Percentiles rank a stretch among this genome's conserved stretches.
Conservation (phyloP, 2,113 vertebrate genomes). For the Potamarius usumacintae region DNA sequence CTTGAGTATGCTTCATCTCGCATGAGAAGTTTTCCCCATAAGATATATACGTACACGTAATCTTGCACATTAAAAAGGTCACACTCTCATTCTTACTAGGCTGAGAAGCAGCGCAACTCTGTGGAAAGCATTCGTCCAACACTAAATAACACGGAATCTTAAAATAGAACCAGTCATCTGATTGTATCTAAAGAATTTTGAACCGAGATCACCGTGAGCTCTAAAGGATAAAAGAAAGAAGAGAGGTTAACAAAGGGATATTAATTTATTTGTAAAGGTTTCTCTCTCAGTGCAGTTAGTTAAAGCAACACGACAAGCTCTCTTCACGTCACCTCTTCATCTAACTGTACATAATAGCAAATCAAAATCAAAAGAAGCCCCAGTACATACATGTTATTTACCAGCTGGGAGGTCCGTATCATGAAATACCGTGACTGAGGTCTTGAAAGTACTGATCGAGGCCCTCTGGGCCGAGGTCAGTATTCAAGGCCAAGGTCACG, state of each 20-base stretch:
- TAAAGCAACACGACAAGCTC: background rate
- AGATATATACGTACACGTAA: background rate
- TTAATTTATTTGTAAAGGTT: no score
- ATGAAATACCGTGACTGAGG: no score
- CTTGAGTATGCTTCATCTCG: background rate
- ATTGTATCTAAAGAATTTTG: slow-evolving; percentile 8
- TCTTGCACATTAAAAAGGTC: background rate
- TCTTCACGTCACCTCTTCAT: background rate
- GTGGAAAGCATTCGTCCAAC: background rate
- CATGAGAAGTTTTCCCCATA: background rate
- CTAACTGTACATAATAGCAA: background rate
- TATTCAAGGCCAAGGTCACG: no score
- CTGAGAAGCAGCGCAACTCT: background rate
- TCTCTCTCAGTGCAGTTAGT: background rate
- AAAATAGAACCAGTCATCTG: background rate
- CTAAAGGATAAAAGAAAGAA: background rate
- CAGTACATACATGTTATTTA: no score
- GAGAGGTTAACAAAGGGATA: background rate
- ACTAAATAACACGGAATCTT: background rate
- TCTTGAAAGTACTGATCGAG: no score
- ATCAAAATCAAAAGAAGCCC: background rate
- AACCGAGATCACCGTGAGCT: background rate
- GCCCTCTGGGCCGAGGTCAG: no score
- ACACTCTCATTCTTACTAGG: background rate
- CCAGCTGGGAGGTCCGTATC: no score